A percentile compares a stretch with the other conserved stretches of the same genome.
Conservation (phyloP, 2,113 vertebrate genomes). For the Alethe diademata region DNA sequence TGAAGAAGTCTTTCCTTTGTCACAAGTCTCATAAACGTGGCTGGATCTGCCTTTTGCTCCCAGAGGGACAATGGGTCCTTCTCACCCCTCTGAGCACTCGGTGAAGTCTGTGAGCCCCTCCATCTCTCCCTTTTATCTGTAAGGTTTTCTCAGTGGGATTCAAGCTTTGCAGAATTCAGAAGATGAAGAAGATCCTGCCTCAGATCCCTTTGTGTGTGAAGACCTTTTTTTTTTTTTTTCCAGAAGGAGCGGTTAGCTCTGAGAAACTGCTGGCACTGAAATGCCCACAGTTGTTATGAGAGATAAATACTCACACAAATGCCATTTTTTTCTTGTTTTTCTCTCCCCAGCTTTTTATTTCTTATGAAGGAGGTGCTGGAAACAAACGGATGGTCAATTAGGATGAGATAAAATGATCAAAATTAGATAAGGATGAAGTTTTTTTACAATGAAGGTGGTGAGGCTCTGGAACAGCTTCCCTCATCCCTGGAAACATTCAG, state of each 20-base stretch:
- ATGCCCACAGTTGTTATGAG: not conserved
- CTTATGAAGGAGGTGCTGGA: not conserved
- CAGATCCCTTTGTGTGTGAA: not conserved
- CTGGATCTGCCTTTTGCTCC: not conserved
- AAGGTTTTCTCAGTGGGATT: too few relatives aligned
- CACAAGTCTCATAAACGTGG: not conserved
- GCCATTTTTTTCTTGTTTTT: fast-evolving
- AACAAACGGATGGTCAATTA: not conserved
- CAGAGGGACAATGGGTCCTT: not conserved
- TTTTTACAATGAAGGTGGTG: not conserved
- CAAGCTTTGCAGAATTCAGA: not conserved
- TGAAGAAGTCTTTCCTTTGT: not conserved
- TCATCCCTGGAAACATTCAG: not conserved
- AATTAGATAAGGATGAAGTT: not conserved
- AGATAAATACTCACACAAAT: not conserved
- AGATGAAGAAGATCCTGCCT: not conserved
- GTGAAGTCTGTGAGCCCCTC: not conserved
- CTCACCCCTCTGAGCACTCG: not conserved
- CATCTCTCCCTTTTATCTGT: not conserved
- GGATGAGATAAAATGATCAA: not conserved
- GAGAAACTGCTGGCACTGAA: not conserved
- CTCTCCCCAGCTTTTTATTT: not conserved
- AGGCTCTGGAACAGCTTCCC: not conserved
- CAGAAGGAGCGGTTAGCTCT: not conserved
- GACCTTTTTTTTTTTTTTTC: not conserved